Base-by-base conservation (phyloP, 2,113 vertebrate genomes). In the Laticauda laticaudata region DNA sequence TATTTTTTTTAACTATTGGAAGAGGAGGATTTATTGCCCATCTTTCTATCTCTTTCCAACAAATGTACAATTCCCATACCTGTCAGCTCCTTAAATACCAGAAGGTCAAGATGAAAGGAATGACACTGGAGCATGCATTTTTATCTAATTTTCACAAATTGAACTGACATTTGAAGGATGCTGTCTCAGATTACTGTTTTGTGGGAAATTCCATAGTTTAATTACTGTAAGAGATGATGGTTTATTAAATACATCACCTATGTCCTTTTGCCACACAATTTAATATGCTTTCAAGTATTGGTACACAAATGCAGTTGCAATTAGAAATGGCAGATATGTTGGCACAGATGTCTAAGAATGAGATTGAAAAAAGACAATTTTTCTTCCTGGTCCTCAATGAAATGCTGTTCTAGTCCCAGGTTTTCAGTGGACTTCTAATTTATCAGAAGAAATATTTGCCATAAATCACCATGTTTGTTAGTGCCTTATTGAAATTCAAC, bases 401-500 rank as follows among this genome's bases (percentile, higher is more conserved):
- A 55, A 2, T 89, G 56, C 75, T 93, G 64, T 69, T 23, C 87
- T 43, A 87, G 75, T 95, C 91, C 92, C 1, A 0, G 18, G 90
- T 95, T 93, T 92, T 45, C 3, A 23, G 34, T 51, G 53, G 94
- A 53, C 92, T 92, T 93, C 93, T 93, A 92, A 21, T 90, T 26
- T 39, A 81, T 29, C 51, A 87, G 34, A 90, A 54, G 24, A 43
- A 51, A 55, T 34, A 21, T 45, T 45, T 55, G 48, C 48, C 59
- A n/a, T 43, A 51, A 12, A 53, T 4, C 5, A 12, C 7, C 56
- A n/a, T 11, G 55, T 87, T 87, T 0, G 0, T 81, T 59, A 81
- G 90, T 94, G 86, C 87, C 87, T 96, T 87, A 23, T 20, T 0
- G 5, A 0, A 91, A 95, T 88, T 86, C 92, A 92, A 91, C 92